A percentile compares a stretch with the other conserved stretches of the same genome.
phyloP scores from a whole-genome alignment of 2,888 invertebrate species.

The Fragum sueziense region DNA sequence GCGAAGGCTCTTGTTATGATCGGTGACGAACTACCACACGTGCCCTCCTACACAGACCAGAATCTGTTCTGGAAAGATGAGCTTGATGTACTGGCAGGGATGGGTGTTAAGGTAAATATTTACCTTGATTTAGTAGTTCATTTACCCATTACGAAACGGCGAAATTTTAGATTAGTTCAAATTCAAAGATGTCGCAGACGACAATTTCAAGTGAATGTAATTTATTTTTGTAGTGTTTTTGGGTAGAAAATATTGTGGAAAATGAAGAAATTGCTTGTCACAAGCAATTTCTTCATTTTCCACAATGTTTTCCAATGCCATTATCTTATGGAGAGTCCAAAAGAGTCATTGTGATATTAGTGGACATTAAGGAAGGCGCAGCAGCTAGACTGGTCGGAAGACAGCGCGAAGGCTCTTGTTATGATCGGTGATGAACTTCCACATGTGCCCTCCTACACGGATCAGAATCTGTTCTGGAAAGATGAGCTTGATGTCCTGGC shows the following conservation, averaged over 20 bases:
- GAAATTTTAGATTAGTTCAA: too few relatives aligned
- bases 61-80: slow-evolving; percentile 76
- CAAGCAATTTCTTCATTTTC: too few relatives aligned
- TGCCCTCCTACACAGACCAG: slow-evolving; percentile 75
- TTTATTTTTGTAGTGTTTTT: too few relatives aligned
- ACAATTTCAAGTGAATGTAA: too few relatives aligned
- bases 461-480: slow-evolving; percentile 76
- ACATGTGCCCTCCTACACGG: slow-evolving; percentile 75
- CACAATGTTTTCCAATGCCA: too few relatives aligned
- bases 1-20: slow-evolving; percentile 80
- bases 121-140: too few relatives aligned
- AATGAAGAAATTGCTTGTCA: slow-evolving; percentile 52
- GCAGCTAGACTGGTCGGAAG: slow-evolving; percentile 78
- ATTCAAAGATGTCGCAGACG: too few relatives aligned
- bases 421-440: slow-evolving; percentile 78
- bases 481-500: slow-evolving; percentile 74
- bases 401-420: slow-evolving; percentile 79
- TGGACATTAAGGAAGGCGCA: slow-evolving; percentile 77
- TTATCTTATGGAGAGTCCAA: too few relatives aligned
- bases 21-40: slow-evolving; percentile 78
- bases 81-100: slow-evolving; percentile 59
- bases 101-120: too few relatives aligned
- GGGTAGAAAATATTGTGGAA: too few relatives aligned
- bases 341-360: slow-evolving; percentile 80
- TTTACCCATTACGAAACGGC: too few relatives aligned